Percentiles rank a stretch among this genome's conserved stretches.
Evolutionary conservation across 2,888 invertebrate species (phyloP).

Genomic region (Gerris lacustris): DNA sequence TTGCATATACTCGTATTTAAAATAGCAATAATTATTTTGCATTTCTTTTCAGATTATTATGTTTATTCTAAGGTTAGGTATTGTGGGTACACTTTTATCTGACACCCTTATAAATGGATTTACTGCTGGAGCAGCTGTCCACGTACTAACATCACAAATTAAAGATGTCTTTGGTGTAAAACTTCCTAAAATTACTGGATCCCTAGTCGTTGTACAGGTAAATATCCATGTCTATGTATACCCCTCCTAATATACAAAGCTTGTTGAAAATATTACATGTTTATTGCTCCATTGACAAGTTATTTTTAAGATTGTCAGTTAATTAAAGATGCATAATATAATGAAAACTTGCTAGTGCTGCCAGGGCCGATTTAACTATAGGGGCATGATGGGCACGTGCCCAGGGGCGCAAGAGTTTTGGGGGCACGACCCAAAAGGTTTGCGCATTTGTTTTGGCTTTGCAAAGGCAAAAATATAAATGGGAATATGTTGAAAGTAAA

Average conservation of each 20-base stretch:
- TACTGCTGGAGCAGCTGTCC: conserved; percentile 75
- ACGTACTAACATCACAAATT: conserved; percentile 67
- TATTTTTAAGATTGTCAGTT: neutral
- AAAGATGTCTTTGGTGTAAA: conserved; percentile 54
- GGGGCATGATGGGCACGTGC: no score
- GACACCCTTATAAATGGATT: conserved; percentile 76
- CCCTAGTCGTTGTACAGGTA: conserved; percentile 26
- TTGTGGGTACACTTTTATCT: conserved; percentile 61
- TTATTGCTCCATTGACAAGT: neutral
- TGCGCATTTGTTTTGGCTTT: no score
- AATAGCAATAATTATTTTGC: no score
- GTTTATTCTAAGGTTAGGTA: conserved; percentile 49
- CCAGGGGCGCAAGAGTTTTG: no score
- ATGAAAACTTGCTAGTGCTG: no score
- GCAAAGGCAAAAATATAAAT: no score
- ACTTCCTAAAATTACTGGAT: conserved; percentile 35
- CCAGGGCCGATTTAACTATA: no score
- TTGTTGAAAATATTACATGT: neutral
- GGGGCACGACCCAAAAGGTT: no score
- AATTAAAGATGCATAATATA: neutral
- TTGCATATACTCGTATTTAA: no score
- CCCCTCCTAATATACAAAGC: neutral
- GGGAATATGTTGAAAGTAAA: no score
- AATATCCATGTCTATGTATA: conserved; percentile 8
- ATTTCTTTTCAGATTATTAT: conserved; percentile 50